Base-by-base conservation (phyloP, 1,140 invertebrate species). In the Drosophila bifasciata region DNA sequence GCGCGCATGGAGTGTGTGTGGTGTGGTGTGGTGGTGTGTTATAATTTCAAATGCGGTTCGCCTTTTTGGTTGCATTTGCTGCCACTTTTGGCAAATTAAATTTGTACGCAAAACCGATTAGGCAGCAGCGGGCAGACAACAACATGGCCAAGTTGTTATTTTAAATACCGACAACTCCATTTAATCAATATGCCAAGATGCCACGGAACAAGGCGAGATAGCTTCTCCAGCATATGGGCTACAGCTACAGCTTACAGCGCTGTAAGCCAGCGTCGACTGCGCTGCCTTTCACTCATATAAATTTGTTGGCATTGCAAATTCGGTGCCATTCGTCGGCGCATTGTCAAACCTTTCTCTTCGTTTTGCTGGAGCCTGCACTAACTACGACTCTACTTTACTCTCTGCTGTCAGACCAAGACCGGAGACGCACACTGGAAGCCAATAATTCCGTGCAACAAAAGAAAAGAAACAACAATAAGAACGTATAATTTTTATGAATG, bases 201-300 rank as follows among this genome's bases (percentile, higher is more conserved):
- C 71, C 71, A 45, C 43, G 21, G 19, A 36, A 36, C 48, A 15
- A 5, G 60, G 39, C 32, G 32, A 28, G 32, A 28, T 28, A 28
- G 21, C 13, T 23, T 39, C 21, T 48, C 21, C 17, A 19, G 36
- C 63, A 50, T 40, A 56, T 25, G 8, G 13, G 55, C 62, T 68
- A 61, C 32, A 52, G 28, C 59, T n/a, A 17, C 19, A 55, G 45
- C 60, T 56, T 56, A 46, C 51, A 39, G 45, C 48, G 28, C 64
- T 55, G 21, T 68, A 39, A 66, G 25, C 63, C 63, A 50, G 44
- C 75, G 83, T 28, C 50, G 63, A 53, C 78, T 50, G 76, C 75
- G 79, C 76, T 89, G 85, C 89, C 85, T 91, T 91, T 91, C 89
- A 90, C 89, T 90, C 84, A 89, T 91, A 91, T 91, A 91, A 91